phyloP scores from a whole-genome alignment of 1,140 invertebrate species.

The Drosophila nigrodunni region DNA sequence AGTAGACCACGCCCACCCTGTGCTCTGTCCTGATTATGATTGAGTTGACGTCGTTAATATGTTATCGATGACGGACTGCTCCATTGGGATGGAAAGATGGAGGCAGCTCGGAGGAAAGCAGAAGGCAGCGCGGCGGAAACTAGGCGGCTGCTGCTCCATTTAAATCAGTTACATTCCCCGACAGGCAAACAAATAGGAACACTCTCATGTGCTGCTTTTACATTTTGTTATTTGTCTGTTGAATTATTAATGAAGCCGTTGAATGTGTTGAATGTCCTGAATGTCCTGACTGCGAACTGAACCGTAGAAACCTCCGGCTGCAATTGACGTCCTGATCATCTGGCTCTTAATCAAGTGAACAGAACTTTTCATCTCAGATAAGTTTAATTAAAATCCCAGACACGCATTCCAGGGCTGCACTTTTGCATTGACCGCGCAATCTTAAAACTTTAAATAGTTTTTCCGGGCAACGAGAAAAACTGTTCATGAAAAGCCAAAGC shows the following conservation, averaged over 20 bases:
- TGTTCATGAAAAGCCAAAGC: conserved; percentile 17
- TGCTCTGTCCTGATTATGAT: conserved; percentile 63
- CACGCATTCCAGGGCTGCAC: conserved; percentile 30
- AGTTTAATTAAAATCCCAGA: conserved; percentile 69
- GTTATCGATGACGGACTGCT: conserved; percentile 53
- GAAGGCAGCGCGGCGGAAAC: background rate
- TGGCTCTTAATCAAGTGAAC: conserved; percentile 64
- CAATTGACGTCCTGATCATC: conserved; percentile 47
- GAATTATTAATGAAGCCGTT: conserved; percentile 64
- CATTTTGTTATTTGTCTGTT: conserved; percentile 65
- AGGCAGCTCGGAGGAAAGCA: background rate
- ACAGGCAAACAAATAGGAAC: conserved; percentile 43
- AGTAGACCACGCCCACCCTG: background rate
- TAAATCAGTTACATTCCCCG: conserved; percentile 69
- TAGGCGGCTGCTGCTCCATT: conserved; percentile 67
- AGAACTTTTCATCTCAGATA: conserved; percentile 47
- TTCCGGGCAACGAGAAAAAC: conserved; percentile 27
- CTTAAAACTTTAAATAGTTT: conserved; percentile 59
- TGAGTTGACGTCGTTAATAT: conserved; percentile 75
- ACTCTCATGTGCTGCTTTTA: conserved; percentile 34
- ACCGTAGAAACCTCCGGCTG: background rate
- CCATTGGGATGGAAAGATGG: background rate
- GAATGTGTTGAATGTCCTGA: conserved; percentile 65
- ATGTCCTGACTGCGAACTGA: conserved; percentile 31
- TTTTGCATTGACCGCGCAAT: conserved; percentile 26